Evolutionary conservation across 2,797 vertebrate species (phyloP), one percentile per base, ranked within the genome.

Genomic region (Megaceryle alcyon): DNA sequence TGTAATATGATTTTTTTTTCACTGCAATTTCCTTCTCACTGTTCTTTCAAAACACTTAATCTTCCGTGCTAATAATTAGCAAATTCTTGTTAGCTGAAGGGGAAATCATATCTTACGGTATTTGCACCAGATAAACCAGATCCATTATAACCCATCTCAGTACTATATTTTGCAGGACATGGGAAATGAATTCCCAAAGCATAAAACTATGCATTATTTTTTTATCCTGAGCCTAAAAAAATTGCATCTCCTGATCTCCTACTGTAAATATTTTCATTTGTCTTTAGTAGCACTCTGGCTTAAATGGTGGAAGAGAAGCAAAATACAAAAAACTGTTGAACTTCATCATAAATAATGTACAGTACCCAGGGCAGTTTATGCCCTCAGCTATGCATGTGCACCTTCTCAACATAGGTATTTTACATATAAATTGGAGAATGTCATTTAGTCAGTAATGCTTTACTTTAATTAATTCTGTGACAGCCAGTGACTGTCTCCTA

Each of bases 21-120:
- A 88, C 56, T 89, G 69, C 77, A 80, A 93, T 97, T 97, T 97
- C 96, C 96, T 97, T 86, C 90, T 88, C 37, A 7, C 73, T 94
- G 77, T 91, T 96, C 83, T 97, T 96, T 94, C 94, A 96, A 96
- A 97, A 92, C 89, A 92, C 96, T 97, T 97, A 93, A 96, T 96
- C 92, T 96, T 97, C 96, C n/a, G 54, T 94, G 73, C 75, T 86
- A 92, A 95, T 96, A 97, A 97, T 97, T 97, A 97, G 96, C 86
- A 92, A 96, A 96, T 97, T 97, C 96, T 97, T 96, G 83, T 92
- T 93, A 93, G 91, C 92, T 82, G 82, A 95, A 89, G 59, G 77
- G 86, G 68, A 97, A 96, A 88, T 93, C 28, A 75, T 88, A 81
- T 86, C 85, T 96, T 96, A 94, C 88, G 44, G 82, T 94, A 94